These are phyloP conservation scores for Camptogramma bilineatum DNA, from an alignment of 2,888 invertebrate genomes.

Conservation along the genomic window DNA sequence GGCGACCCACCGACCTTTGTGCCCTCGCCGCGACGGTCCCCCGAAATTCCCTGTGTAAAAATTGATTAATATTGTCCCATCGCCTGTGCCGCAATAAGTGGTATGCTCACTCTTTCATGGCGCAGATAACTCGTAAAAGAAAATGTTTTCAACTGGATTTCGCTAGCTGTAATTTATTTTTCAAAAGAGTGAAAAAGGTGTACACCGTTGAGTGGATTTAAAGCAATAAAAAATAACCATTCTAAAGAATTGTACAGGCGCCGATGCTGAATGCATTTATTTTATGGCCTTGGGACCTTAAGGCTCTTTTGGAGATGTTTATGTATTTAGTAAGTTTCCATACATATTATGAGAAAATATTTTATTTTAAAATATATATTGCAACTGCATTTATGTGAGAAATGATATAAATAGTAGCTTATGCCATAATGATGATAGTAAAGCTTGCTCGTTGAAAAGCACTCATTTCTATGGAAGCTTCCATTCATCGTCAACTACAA, in stretches of 20 bases:
- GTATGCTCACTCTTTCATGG: conserved; percentile 63
- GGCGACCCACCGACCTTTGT: conserved; percentile 70
- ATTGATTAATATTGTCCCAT: conserved; percentile 78
- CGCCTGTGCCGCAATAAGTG: conserved; percentile 66
- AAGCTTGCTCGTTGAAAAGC: conserved; percentile 24
- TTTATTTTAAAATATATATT: background rate
- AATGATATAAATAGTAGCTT: background rate
- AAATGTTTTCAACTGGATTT: conserved; percentile 64
- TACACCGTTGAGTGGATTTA: conserved; percentile 59
- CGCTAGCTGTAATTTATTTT: conserved; percentile 58
- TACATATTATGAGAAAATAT: too few species aligned
- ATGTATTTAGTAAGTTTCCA: background rate
- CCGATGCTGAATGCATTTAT: conserved; percentile 58
- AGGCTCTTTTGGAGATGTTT: conserved; percentile 23
- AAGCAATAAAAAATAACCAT: conserved; percentile 64
- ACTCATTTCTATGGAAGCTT: conserved; percentile 10
- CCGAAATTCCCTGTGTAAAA: conserved; percentile 75
- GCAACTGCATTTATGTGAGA: conserved; percentile 1
- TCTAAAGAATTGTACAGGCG: conserved; percentile 61
- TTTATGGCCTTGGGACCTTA: conserved; percentile 54
- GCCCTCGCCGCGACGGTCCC: conserved; percentile 61
- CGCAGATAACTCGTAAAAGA: conserved; percentile 61
- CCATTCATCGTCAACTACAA: conserved; percentile 24
- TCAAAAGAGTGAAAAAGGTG: conserved; percentile 57
- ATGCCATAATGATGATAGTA: conserved; percentile 8